phyloP scores from a whole-genome alignment of 2,888 invertebrate species.

The Cordilura impudica region DNA sequence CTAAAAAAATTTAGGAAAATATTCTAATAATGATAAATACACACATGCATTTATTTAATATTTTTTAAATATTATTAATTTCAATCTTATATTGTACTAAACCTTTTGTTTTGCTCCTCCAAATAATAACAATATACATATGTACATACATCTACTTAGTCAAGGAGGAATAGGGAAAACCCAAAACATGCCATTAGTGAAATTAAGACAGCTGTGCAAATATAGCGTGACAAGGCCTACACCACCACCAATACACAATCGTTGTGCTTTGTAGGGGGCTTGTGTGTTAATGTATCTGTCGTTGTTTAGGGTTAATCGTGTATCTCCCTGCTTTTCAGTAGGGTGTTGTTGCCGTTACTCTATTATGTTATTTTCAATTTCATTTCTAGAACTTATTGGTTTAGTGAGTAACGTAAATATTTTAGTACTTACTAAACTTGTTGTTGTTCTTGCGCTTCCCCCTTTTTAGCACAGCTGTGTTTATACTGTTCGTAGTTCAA shows the following conservation, averaged over 20 bases:
- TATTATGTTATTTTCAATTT: conserved; percentile 21
- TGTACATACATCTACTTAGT: conserved; percentile 23
- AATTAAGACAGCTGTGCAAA: conserved; percentile 61
- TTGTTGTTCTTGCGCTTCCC: conserved; percentile 3
- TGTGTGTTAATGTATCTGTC: not conserved
- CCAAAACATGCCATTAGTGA: conserved; percentile 49
- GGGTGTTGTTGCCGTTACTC: not conserved
- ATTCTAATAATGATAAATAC: too few relatives aligned
- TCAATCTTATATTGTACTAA: not conserved
- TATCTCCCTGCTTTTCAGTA: conserved; percentile 13
- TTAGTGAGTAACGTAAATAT: conserved; percentile 54
- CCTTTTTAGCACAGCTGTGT: conserved; percentile 53
- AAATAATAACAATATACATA: conserved; percentile 12
- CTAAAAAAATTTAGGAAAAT: too few relatives aligned
- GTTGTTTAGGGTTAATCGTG: conserved; percentile 31
- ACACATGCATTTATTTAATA: too few relatives aligned
- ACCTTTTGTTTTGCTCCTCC: not conserved
- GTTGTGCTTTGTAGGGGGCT: conserved; percentile 26
- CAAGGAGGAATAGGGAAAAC: conserved; percentile 29
- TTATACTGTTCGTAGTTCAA: conserved; percentile 35
- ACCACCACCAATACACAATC: conserved; percentile 6
- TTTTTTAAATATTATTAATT: too few relatives aligned
- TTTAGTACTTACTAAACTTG: conserved; percentile 50
- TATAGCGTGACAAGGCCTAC: conserved; percentile 54
- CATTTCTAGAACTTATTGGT: conserved; percentile 49